phyloP scores from a whole-genome alignment of 2,888 invertebrate species.

The Drosophila neutralis region DNA sequence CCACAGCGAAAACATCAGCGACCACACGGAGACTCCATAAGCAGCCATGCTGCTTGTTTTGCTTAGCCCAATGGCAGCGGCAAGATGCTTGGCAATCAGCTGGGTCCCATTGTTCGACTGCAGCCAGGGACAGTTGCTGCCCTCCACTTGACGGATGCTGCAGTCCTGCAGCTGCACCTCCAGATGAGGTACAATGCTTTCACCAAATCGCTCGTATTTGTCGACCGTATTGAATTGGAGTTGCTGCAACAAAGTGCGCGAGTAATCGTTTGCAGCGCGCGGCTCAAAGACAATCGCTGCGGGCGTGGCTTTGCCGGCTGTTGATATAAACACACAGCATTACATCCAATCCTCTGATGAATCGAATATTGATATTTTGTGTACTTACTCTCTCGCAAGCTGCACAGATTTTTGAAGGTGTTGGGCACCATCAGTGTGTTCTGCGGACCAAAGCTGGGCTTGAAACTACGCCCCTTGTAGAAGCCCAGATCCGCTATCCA shows the following conservation, averaged over 20 bases:
- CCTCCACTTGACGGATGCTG: conserved; percentile 85
- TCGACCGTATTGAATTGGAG: conserved; percentile 77
- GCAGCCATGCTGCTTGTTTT: conserved; percentile 72
- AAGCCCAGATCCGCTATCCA: conserved; percentile 87
- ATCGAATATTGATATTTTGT: background rate
- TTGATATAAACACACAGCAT: background rate
- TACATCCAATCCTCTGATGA: background rate
- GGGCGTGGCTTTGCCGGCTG: conserved; percentile 42
- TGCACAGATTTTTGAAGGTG: conserved; percentile 80
- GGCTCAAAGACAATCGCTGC: conserved; percentile 68
- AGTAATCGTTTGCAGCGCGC: conserved; percentile 76
- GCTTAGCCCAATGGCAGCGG: conserved; percentile 84
- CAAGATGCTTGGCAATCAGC: conserved; percentile 87
- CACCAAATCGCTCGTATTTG: conserved; percentile 83
- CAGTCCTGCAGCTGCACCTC: conserved; percentile 88
- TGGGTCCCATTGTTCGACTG: conserved; percentile 76
- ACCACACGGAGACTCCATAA: conserved; percentile 88
- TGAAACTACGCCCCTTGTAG: conserved; percentile 88
- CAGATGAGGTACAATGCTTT: conserved; percentile 87
- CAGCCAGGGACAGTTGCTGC: conserved; percentile 84
- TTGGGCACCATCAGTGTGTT: conserved; percentile 86
- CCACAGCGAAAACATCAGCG: conserved; percentile 93
- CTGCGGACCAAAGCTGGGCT: conserved; percentile 91
- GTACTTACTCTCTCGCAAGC: conserved; percentile 46
- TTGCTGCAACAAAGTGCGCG: conserved; percentile 74